Evolutionary conservation across 2,888 invertebrate species (phyloP), one percentile per base, ranked within the genome.

Genomic region (Torymus texanus): DNA sequence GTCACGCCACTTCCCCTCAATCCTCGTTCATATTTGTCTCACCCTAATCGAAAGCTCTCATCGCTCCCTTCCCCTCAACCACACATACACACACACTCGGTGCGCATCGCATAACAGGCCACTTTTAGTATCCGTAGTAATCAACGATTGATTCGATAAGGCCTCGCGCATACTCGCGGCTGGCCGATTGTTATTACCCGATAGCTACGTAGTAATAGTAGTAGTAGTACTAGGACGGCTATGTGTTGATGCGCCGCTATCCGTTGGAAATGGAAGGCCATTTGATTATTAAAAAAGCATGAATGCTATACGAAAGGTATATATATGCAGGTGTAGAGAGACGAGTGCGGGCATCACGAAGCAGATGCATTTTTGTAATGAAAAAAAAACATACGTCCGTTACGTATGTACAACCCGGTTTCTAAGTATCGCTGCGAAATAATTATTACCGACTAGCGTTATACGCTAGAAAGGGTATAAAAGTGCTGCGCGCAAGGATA

Each of bases 141-240:
- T 75, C 68, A 62, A 16, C 68, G 75, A 76, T 76, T 62, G 62
- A 70, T 70, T 61, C 10, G 62, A 76, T 76, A 76, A 76, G 68
- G 14, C 24, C 14, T 12, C 2, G 24, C 12, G 41, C 29, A 0
- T 5, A 5, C 13, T 10, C 65, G 41, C 63, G 18, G 50, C 29
- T 29, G 29, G 29, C 29, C 41, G 61, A 61, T 61, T 24, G 61
- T 53, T 14, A 14, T 51, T 41, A 13, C 12, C 10, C 67, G 67
- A 67, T 67, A 55, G n/a, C n/a, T 1, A 1, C 41, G 41, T 29
- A 8, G 29, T 29, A 21, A 2, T 21, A 21, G n/a, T n/a, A n/a
- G n/a, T 21, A 21, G 29, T 29, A 29, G n/a, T 29, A 29, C 2
- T 8, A 5, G 29, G 0, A 3, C 8, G 29, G 21, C 21, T 29